phyloP scores from a whole-genome alignment of 1,140 invertebrate genomes.

The Wiebesia pumilae region DNA sequence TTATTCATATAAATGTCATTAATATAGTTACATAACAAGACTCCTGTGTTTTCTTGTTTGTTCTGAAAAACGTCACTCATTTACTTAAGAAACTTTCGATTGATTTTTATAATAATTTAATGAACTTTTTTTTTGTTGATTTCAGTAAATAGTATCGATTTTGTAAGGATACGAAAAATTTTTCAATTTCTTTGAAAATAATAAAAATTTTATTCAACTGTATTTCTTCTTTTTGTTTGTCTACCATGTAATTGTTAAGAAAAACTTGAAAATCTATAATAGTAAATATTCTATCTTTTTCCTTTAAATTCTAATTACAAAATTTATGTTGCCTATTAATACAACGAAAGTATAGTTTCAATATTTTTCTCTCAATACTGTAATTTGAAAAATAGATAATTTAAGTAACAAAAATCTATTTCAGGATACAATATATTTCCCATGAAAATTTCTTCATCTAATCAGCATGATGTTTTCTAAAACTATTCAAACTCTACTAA shows the following conservation, averaged over 20 bases:
- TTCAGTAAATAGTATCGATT: conserved; percentile 4
- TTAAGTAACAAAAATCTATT: no score
- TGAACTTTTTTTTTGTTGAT: neutral
- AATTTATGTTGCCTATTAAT: neutral
- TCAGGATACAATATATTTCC: no score
- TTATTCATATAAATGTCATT: neutral
- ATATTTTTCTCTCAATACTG: no score
- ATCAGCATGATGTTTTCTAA: no score
- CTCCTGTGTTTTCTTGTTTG: neutral
- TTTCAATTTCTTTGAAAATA: neutral
- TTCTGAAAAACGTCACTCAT: neutral
- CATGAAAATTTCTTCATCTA: no score
- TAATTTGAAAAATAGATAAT: no score
- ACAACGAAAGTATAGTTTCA: no score
- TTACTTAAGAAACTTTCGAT: neutral
- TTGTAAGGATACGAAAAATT: neutral
- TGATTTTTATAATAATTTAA: conserved; percentile 13
- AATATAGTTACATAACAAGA: neutral
- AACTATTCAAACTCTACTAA: no score
- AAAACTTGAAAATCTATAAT: neutral
- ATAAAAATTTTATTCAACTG: neutral
- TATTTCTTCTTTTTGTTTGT: neutral
- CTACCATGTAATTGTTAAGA: neutral
- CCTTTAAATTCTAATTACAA: neutral
- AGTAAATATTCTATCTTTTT: neutral